Evolutionary conservation across 1,140 invertebrate species (phyloP).

Genomic region (Gryllus bimaculatus): DNA sequence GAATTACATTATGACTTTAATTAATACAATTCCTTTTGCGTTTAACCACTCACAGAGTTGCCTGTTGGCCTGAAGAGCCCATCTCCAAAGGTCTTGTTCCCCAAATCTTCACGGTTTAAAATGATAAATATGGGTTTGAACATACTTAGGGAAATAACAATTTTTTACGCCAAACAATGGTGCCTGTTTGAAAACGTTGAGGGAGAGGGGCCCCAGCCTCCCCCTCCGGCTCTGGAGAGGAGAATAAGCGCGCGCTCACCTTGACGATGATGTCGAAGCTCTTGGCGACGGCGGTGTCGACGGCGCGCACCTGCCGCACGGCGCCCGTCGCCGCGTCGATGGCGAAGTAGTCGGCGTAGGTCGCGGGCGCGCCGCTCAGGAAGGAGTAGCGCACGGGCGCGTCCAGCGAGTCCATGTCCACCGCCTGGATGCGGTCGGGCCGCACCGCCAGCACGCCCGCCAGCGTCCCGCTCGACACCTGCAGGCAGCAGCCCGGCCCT

Average conservation of each 20-base stretch:
- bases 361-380: conserved; percentile 61
- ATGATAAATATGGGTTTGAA: no score
- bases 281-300: conserved; percentile 66
- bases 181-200: no score
- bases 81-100: no score
- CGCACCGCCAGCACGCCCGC: conserved; percentile 69
- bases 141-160: no score
- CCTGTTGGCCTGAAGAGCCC: no score
- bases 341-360: conserved; percentile 70
- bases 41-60: no score
- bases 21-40: no score
- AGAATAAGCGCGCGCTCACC: conserved; percentile 36
- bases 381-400: conserved; percentile 72
- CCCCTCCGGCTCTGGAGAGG: no score
- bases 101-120: no score
- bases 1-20: no score
- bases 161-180: no score
- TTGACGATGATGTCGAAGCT: conserved; percentile 65
- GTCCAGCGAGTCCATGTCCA: conserved; percentile 79
- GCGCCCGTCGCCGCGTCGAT: conserved; percentile 71
- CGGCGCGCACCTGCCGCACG: conserved; percentile 66
- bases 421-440: conserved; percentile 81
- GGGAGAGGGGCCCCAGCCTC: no score
- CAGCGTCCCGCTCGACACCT: conserved; percentile 70
- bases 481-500: not conserved